phyloP scores from a whole-genome alignment of 2,113 vertebrate genomes.

The Carassius auratus region DNA sequence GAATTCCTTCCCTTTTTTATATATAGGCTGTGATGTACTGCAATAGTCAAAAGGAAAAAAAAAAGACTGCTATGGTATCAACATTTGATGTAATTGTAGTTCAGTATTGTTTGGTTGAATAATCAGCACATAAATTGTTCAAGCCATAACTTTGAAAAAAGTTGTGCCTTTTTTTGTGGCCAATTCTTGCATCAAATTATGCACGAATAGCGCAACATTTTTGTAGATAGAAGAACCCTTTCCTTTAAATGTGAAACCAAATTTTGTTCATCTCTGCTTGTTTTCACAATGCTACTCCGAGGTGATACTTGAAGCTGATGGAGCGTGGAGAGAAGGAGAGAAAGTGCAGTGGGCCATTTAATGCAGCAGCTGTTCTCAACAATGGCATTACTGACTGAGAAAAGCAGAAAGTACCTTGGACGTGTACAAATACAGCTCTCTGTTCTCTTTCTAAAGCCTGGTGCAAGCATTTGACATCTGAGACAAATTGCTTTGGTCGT shows the following conservation, averaged over 20 bases:
- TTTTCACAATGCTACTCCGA: conserved; percentile 15
- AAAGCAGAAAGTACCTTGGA: not conserved
- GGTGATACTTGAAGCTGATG: conserved; percentile 44
- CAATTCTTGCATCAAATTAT: not conserved
- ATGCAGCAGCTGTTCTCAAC: conserved; percentile 47
- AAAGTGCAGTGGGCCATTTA: conserved; percentile 29
- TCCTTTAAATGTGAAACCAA: conserved; percentile 56
- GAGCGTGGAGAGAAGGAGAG: conserved; percentile 34
- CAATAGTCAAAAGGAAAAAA: not conserved
- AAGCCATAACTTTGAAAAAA: not conserved
- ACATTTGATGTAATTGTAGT: not conserved
- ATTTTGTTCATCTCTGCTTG: conserved; percentile 45
- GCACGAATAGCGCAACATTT: not conserved
- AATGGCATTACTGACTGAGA: not conserved
- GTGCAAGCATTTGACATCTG: too few species aligned
- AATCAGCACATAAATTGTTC: not conserved
- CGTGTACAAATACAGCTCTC: not conserved
- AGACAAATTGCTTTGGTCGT: too few species aligned
- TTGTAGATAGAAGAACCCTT: conserved; percentile 8
- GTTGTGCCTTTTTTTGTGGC: not conserved
- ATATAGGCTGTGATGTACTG: not conserved
- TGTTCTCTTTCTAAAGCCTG: too few species aligned
- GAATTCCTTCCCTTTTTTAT: not conserved
- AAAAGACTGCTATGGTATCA: not conserved
- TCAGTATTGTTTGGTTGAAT: not conserved